Base-by-base conservation (phyloP, 2,888 invertebrate genomes). In the Nymphalis polychloros region DNA sequence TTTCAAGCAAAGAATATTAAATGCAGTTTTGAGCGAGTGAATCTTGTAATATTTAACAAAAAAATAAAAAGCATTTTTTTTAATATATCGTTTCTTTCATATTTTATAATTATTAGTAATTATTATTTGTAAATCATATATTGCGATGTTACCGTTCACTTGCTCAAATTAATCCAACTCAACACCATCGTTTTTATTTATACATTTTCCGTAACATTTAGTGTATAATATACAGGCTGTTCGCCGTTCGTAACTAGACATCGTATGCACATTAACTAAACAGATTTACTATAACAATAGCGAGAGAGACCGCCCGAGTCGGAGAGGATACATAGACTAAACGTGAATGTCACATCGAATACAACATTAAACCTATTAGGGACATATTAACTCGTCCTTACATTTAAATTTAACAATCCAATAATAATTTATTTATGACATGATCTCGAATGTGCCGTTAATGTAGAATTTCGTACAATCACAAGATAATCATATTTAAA, bases 321-420 rank as follows among this genome's bases (percentile, higher is more conserved):
- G 69, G 71, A 75, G 79, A 81, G 82, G 85, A 87, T 84, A 90
- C 90, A 90, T 83, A 87, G 86, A 90, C 86, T 87, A 85, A 83
- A 82, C 81, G 84, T 87, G 85, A 86, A 69, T 88, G 88, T 88
- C 85, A 89, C 90, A 90, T 86, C 87, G 82, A 89, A 84, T 88
- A 86, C 83, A 86, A 88, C 82, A 87, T 87, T 89, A 91, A 80
- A 83, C 84, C 83, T 89, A 89, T 84, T 78, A 82, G 83, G 84
- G 86, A 87, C 84, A 80, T 84, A 84, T 78, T 70, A 81, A 82
- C 75, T 78, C 78, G 84, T 83, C 85, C 87, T 84, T 84, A 75
- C 59, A 85, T 84, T 50, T 86, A 88, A 84, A 77, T 81, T 85
- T 88, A 88, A 90, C 86, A 89, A 88, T 85, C 85, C 77, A 79